Evolutionary conservation across 2,888 invertebrate species (phyloP).

Genomic region (Aphodius sticticus): DNA sequence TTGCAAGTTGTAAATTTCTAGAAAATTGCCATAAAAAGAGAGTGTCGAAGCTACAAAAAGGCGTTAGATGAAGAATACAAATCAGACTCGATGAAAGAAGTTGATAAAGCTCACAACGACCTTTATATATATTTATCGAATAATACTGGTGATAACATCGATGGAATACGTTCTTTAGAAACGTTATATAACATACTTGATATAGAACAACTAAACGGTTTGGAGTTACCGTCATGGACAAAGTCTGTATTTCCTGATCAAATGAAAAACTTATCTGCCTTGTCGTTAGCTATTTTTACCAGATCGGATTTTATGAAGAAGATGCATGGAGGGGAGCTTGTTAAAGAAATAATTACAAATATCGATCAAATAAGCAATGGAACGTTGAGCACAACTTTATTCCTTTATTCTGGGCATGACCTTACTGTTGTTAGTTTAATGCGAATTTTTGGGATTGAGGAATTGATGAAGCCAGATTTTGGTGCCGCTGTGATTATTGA

Average conservation of each 20-base stretch:
- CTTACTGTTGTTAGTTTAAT: slow-evolving; percentile 80
- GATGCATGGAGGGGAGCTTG: slow-evolving; percentile 77
- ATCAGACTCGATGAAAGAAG: slow-evolving; percentile 61
- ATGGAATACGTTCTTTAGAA: slow-evolving; percentile 73
- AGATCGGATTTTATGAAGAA: slow-evolving; percentile 75
- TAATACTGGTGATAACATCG: slow-evolving; percentile 65
- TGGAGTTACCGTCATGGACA: slow-evolving; percentile 80
- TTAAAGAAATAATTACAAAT: slow-evolving; percentile 71
- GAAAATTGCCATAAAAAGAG: slow-evolving; percentile 62
- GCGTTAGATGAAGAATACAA: slow-evolving; percentile 63
- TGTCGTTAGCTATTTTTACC: slow-evolving; percentile 74
- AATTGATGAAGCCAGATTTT: slow-evolving; percentile 76
- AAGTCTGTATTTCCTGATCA: slow-evolving; percentile 71
- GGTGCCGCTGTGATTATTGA: slow-evolving; percentile 80
- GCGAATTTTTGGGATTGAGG: slow-evolving; percentile 74
- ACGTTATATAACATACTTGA: slow-evolving; percentile 75
- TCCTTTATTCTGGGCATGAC: slow-evolving; percentile 84
- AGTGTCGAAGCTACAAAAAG: slow-evolving; percentile 65
- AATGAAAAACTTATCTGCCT: slow-evolving; percentile 72
- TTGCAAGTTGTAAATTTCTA: slow-evolving; percentile 43
- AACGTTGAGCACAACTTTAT: slow-evolving; percentile 64
- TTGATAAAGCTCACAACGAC: slow-evolving; percentile 65
- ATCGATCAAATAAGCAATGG: slow-evolving; percentile 65
- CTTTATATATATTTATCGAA: slow-evolving; percentile 70
- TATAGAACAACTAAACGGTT: slow-evolving; percentile 70